Conservation (phyloP, 2,797 vertebrate genomes). For the Alectoris magna region DNA sequence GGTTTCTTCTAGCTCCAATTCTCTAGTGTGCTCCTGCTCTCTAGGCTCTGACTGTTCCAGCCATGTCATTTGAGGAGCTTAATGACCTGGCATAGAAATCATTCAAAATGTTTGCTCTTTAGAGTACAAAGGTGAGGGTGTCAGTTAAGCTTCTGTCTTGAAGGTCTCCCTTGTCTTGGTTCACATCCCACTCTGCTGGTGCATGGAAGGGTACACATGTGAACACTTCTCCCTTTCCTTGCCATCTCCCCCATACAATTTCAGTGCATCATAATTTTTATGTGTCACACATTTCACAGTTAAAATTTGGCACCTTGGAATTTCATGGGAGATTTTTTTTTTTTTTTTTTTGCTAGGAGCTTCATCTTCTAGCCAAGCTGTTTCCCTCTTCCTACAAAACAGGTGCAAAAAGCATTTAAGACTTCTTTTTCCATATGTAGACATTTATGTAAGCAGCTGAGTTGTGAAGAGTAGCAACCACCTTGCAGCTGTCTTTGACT, state of each 20-base stretch:
- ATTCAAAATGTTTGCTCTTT: not conserved
- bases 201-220: accelerated
- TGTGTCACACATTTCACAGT: not conserved
- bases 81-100: not conserved
- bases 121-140: not conserved
- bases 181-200: not conserved
- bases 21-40: not conserved
- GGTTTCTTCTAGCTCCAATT: not conserved
- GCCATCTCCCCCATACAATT: not conserved
- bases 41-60: not conserved
- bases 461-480: not conserved
- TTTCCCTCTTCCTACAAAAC: not conserved
- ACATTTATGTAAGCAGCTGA: not conserved
- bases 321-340: not conserved
- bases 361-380: not conserved
- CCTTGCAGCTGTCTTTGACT: not conserved
- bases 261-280: not conserved
- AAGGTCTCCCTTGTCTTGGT: not conserved
- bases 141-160: not conserved
- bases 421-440: not conserved
- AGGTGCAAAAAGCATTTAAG: not conserved
- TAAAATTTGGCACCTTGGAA: not conserved
- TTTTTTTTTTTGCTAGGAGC: not conserved
- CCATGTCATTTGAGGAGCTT: not conserved
- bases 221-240: not conserved